Evolutionary conservation across 2,888 invertebrate species (phyloP), one percentile per base, ranked within the genome.

Genomic region (Acrobeloides nanus): DNA sequence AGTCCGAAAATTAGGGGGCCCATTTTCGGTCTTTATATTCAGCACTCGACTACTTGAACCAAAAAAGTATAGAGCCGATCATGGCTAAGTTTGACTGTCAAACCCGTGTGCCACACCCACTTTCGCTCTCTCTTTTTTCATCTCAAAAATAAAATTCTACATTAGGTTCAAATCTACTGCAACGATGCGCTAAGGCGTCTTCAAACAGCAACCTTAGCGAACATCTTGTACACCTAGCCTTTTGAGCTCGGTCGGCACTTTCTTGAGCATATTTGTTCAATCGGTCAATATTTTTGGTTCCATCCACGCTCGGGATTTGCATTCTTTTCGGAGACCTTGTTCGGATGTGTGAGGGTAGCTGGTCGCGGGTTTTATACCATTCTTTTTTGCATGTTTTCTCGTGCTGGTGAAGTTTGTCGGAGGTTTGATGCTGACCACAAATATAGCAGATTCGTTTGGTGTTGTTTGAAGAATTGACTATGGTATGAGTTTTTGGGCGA

Each of bases 361-460:
- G 27, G 8, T 29, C 26, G 1, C 46, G 42, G 12, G 15, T 17
- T 1, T 24, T 46, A 10, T 46, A 17, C 46, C 46, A 46, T 7
- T 48, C 46, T n/a, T 24, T 31, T 48, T 46, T 46, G 23, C 46
- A 46, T 17, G 44, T 31, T 12, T 26, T 51, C 23, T 46, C 46
- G 27, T 46, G 46, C 20, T n/a, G 15, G 15, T 26, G n/a, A 1
- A 46, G 18, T 12, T 18, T 15, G 24, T n/a, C 17, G 15, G 12
- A 15, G n/a, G 20, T n/a, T 18, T 27, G 10, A 18, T 46, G n/a
- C 12, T 20, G 8, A 1, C 46, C 46, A 8, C 46, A 46, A 3
- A 46, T 46, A 18, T 46, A 46, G 29, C 46, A 46, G 4, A 47
- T 24, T 6, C 41, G 41, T 39, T 39, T 39, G 8, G 23, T 15